A percentile compares a stretch with the other conserved stretches of the same genome.
phyloP scores from a whole-genome alignment of 2,888 invertebrate genomes.

The Andrena praecox region DNA sequence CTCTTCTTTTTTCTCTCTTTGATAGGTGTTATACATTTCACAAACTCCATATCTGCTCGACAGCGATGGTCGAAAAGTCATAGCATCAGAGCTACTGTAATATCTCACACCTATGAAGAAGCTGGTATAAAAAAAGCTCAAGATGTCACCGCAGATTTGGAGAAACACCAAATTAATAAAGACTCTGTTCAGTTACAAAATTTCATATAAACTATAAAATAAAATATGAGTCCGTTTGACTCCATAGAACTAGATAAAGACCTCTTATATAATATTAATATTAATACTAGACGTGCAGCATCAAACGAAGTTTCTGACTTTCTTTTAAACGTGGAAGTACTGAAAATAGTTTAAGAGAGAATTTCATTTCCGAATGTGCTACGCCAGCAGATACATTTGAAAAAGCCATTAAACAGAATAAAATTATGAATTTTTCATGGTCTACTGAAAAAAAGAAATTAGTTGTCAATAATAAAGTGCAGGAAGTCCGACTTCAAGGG shows the following conservation, averaged over 20 bases:
- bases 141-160: conserved; percentile 3
- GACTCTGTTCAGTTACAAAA: conserved; percentile 5
- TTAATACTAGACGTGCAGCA: background rate
- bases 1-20: too few relatives aligned
- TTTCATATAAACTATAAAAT: conserved; percentile 18
- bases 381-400: background rate
- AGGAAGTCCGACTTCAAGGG: too few relatives aligned
- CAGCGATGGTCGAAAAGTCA: conserved; percentile 67
- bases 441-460: too few relatives aligned
- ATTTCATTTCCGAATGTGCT: too few relatives aligned
- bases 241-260: background rate
- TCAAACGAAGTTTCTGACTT: background rate
- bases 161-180: conserved; percentile 37
- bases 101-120: conserved; percentile 54
- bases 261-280: background rate
- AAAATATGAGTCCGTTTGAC: conserved; percentile 33
- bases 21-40: conserved; percentile 35
- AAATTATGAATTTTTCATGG: too few relatives aligned
- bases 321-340: background rate
- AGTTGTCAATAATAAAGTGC: too few relatives aligned
- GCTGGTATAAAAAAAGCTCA: conserved; percentile 27
- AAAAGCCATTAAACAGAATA: background rate
- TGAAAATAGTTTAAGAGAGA: background rate
- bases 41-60: conserved; percentile 68
- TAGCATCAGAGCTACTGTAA: conserved; percentile 56